Percentiles rank a stretch among this genome's conserved stretches.
Conservation (phyloP, 1,140 invertebrate species). For the Aphis gossypii region DNA sequence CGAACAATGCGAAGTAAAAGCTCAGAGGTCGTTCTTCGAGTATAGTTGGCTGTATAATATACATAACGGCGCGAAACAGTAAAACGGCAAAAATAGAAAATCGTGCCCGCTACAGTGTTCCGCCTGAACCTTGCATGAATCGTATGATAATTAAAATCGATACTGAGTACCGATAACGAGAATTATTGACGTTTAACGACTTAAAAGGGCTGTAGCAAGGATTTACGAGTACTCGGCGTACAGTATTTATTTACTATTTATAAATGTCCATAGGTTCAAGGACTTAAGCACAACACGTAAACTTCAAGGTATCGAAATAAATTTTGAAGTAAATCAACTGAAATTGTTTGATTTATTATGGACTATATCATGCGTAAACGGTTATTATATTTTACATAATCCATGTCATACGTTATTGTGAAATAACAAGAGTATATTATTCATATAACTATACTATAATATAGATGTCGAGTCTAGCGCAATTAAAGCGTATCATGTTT, state of each 20-base stretch:
- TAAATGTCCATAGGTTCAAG: conserved; percentile 5
- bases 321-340: background rate
- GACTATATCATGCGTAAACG: background rate
- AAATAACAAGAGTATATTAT: background rate
- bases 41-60: background rate
- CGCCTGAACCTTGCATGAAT: background rate
- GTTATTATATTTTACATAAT: background rate
- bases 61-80: conserved; percentile 11
- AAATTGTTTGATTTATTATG: background rate
- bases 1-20: background rate
- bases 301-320: background rate
- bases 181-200: background rate
- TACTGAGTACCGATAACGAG: background rate
- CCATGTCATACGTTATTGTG: background rate
- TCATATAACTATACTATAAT: background rate
- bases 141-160: conserved; percentile 21
- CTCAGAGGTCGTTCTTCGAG: conserved; percentile 25
- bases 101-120: background rate
- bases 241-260: background rate
- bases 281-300: background rate
- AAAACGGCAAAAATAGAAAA: conserved; percentile 1
- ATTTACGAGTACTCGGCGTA: background rate
- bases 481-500: background rate
- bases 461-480: background rate
- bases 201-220: background rate